Percentiles rank a stretch among this genome's conserved stretches.
Evolutionary conservation across 1,140 invertebrate species (phyloP).

Genomic region (Zaprionus nigranus): DNA sequence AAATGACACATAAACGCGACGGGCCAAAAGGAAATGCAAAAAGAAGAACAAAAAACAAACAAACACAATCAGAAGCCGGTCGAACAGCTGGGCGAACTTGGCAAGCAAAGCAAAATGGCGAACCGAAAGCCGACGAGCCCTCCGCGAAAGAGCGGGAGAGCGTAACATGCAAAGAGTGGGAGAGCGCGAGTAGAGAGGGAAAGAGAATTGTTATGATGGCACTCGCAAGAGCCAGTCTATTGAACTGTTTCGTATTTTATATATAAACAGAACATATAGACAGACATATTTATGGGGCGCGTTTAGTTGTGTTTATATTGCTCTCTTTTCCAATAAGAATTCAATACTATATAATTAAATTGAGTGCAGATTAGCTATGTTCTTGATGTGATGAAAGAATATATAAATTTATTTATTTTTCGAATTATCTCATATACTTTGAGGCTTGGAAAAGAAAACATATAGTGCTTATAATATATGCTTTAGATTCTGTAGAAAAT

Average conservation of each 20-base stretch:
- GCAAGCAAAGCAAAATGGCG: conserved; percentile 46
- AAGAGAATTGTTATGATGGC: conserved; percentile 5
- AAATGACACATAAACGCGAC: conserved; percentile 40
- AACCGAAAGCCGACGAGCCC: conserved; percentile 52
- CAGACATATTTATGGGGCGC: conserved; percentile 2
- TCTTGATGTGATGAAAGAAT: background rate
- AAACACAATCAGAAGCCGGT: conserved; percentile 45
- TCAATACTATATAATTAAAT: background rate
- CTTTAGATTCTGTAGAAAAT: background rate
- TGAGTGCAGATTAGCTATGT: background rate
- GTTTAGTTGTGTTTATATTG: background rate
- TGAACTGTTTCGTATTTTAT: background rate
- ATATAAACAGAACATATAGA: background rate
- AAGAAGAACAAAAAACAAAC: conserved; percentile 25
- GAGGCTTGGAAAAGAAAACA: background rate
- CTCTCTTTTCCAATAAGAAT: background rate
- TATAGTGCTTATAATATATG: background rate
- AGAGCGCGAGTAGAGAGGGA: background rate
- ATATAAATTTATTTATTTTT: background rate
- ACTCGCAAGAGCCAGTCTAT: conserved; percentile 1
- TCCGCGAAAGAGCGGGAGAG: conserved; percentile 24
- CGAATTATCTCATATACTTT: background rate
- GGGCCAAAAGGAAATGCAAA: conserved; percentile 17
- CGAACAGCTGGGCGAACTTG: conserved; percentile 60
- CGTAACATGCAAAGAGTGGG: background rate